phyloP scores from a whole-genome alignment of 2,113 vertebrate species.

The Lophochroa leadbeateri region DNA sequence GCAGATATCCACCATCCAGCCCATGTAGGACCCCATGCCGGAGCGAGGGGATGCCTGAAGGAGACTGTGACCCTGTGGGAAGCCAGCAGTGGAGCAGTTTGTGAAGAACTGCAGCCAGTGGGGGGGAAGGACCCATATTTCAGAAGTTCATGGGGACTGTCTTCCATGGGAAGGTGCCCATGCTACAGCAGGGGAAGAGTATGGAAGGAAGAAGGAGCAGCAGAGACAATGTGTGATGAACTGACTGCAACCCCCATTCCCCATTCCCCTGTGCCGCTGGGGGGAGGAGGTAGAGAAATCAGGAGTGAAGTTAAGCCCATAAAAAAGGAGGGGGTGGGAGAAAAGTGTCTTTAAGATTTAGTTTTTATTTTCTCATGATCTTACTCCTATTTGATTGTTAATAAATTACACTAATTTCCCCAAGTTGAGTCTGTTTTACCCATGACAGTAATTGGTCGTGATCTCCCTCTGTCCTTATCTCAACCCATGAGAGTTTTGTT shows the following conservation, averaged over 20 bases:
- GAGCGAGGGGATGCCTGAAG: not conserved
- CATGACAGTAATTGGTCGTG: not conserved
- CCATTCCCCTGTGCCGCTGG: rapidly evolving
- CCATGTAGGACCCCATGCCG: not conserved
- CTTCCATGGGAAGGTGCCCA: not conserved
- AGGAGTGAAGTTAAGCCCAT: not conserved
- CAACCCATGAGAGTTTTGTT: not conserved
- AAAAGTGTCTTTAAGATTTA: not conserved
- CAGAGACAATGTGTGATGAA: not conserved
- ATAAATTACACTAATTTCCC: not conserved
- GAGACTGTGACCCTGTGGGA: not conserved
- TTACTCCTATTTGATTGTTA: not conserved
- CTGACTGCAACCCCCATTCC: not conserved
- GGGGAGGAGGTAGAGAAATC: not conserved
- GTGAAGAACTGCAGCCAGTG: not conserved
- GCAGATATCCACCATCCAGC: not conserved
- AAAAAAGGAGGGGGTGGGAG: not conserved
- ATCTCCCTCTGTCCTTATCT: not conserved
- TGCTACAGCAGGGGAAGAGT: not conserved
- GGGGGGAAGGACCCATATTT: not conserved
- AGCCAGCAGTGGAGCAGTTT: no score
- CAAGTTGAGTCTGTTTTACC: rapidly evolving
- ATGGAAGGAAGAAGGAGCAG: not conserved
- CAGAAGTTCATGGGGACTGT: not conserved
- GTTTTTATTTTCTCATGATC: not conserved